phyloP scores from a whole-genome alignment of 2,113 vertebrate genomes.

The Tonatia bakeri region DNA sequence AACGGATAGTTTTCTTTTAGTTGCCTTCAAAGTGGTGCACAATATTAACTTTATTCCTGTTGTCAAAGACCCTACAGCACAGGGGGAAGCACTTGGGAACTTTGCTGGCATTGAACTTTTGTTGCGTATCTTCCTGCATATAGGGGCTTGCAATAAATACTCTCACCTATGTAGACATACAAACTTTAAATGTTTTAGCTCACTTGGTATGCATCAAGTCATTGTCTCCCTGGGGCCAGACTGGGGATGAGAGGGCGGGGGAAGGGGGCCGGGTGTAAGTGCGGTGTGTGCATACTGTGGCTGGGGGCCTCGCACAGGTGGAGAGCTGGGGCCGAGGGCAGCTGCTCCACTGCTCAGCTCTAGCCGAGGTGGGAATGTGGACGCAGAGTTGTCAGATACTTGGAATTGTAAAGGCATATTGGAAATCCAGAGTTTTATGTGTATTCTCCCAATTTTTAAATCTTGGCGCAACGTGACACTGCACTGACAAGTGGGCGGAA shows the following conservation, averaged over 20 bases:
- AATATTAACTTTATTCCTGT: background rate
- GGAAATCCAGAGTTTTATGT: background rate
- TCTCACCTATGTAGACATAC: background rate
- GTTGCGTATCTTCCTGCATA: background rate
- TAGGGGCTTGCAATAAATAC: background rate
- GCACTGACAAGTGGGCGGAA: background rate
- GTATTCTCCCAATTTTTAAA: background rate
- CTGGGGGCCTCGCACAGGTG: background rate
- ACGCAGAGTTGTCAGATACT: background rate
- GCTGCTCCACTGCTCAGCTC: background rate
- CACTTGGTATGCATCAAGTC: background rate
- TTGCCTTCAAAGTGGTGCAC: background rate
- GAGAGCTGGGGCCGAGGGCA: no score
- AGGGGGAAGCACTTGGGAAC: background rate
- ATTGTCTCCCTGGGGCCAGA: background rate
- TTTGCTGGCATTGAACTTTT: background rate
- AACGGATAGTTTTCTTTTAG: background rate
- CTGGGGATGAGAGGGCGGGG: background rate
- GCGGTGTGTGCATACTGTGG: fast-evolving
- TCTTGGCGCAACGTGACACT: background rate
- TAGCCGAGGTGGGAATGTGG: background rate
- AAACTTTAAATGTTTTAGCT: background rate
- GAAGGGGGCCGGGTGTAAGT: background rate
- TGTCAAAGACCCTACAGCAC: background rate
- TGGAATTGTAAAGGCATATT: background rate